Evolutionary conservation across 2,888 invertebrate genomes (phyloP).

Genomic region (Atrina japonica): DNA sequence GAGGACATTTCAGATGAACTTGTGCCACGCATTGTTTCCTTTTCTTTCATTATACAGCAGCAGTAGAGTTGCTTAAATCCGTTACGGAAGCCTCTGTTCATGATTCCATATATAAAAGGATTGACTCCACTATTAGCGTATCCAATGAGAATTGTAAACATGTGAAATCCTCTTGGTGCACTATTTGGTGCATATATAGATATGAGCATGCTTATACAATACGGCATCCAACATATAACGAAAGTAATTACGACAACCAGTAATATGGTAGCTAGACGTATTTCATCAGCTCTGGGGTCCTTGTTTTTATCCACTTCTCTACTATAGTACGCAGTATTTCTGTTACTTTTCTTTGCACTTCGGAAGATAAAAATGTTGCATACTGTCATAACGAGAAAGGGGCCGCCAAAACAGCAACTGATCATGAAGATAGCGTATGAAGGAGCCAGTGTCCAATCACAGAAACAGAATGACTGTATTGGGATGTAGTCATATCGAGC

Average conservation of each 20-base stretch:
- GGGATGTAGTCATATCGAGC: constrained; percentile 60
- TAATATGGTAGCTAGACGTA: constrained; percentile 62
- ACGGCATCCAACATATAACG: constrained; percentile 75
- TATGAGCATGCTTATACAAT: constrained; percentile 74
- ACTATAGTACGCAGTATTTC: constrained; percentile 16
- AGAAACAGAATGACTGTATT: constrained; percentile 66
- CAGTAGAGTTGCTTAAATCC: constrained; percentile 60
- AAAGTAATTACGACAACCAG: constrained; percentile 70
- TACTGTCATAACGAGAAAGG: constrained; percentile 64
- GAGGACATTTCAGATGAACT: too few species aligned
- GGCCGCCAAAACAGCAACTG: constrained; percentile 64
- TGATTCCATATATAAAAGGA: constrained; percentile 73
- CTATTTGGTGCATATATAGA: constrained; percentile 55
- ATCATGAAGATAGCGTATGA: constrained; percentile 71
- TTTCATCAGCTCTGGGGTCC: constrained; percentile 56
- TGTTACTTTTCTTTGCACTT: constrained; percentile 48
- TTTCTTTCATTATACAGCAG: constrained; percentile 27
- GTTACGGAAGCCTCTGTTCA: constrained; percentile 68
- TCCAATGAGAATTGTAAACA: constrained; percentile 71
- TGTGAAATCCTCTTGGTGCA: constrained; percentile 58
- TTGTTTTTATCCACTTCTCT: not conserved
- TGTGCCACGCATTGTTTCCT: not conserved
- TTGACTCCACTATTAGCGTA: constrained; percentile 74
- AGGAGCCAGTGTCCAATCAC: constrained; percentile 61
- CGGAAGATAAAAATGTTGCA: constrained; percentile 59